Base-by-base conservation (phyloP, 2,797 vertebrate species). In the Mus minutoides region DNA sequence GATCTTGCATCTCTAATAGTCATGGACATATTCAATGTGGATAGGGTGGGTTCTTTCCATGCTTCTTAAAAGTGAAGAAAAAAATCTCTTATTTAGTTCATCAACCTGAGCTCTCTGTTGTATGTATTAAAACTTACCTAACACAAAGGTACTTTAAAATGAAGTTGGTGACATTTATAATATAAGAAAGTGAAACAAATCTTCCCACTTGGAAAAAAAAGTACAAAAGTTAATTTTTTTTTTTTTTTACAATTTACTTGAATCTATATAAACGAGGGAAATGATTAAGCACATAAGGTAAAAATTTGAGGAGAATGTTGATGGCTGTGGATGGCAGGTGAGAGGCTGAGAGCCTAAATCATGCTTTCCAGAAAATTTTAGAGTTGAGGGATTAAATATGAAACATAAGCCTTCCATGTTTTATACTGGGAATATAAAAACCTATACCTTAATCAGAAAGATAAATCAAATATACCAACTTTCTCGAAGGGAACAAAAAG, bases 381-480 rank as follows among this genome's bases (percentile, higher is more conserved):
- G 34, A 40, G 12, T 49, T 76, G 7, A 71, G 21, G 19, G 16
- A 46, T 11, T 80, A 84, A 91, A 76, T 71, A 37, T 77, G 16
- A 94, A 94, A 85, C 88, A 19, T 64, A 91, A 95, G 8, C 67
- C 3, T 14, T 58, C 40, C 62, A 26, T 71, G 67, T 19, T 88
- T 91, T 83, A 52, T 37, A 58, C 46, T n/a, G 69, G 78, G 37
- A 78, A 40, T 26, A 75, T 34, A 84, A 85, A 90, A 88, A 49
- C 34, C 14, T 56, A 37, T 17, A 85, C 4, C 19, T 67, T 79
- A 90, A 60, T 64, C 73, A 6, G 14, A 94, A 92, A 10, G 60
- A 85, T 84, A 95, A 94, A 64, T 83, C 60, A 83, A 92, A 83
- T 54, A 52, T 60, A 64, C 8, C 40, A 90, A 86, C 52, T 73